Evolutionary conservation across 1,140 invertebrate genomes (phyloP).

Genomic region (Druon quercuslanigerum): DNA sequence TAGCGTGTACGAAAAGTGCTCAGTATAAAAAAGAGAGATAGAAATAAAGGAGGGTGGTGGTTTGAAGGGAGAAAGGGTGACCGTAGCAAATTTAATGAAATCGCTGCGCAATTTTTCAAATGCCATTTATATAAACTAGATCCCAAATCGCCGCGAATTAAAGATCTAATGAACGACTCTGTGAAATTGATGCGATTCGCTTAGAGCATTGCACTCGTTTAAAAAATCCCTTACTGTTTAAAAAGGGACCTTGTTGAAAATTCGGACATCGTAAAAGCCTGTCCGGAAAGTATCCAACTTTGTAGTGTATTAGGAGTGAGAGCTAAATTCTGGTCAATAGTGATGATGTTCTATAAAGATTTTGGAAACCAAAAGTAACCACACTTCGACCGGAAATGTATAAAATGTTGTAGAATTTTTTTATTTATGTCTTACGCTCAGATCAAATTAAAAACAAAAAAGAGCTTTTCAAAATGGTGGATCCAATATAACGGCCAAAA

Average conservation of each 20-base stretch:
- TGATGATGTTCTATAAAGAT: too few species aligned
- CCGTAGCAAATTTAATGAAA: conserved; percentile 63
- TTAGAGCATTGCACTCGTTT: conserved; percentile 6
- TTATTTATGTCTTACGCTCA: too few species aligned
- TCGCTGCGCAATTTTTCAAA: conserved; percentile 59
- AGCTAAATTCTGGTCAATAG: too few species aligned
- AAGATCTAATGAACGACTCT: conserved; percentile 48
- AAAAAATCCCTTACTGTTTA: not conserved
- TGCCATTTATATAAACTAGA: conserved; percentile 48
- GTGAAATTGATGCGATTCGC: conserved; percentile 39
- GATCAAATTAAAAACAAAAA: too few species aligned
- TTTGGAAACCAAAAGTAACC: too few species aligned
- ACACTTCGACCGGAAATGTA: too few species aligned
- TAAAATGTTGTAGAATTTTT: too few species aligned
- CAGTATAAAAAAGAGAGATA: conserved; percentile 29
- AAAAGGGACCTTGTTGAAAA: not conserved
- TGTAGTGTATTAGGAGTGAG: too few species aligned
- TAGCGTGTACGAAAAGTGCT: conserved; percentile 36
- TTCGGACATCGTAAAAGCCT: too few species aligned
- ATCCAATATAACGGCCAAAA: too few species aligned
- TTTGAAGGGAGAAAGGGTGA: not conserved
- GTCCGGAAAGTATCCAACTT: too few species aligned
- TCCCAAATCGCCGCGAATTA: conserved; percentile 43
- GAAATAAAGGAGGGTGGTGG: conserved; percentile 18
- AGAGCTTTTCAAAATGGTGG: too few species aligned